These are phyloP conservation scores for Rhinophrynus dorsalis DNA, from an alignment of 2,797 vertebrate species.

Conservation along the genomic window DNA sequence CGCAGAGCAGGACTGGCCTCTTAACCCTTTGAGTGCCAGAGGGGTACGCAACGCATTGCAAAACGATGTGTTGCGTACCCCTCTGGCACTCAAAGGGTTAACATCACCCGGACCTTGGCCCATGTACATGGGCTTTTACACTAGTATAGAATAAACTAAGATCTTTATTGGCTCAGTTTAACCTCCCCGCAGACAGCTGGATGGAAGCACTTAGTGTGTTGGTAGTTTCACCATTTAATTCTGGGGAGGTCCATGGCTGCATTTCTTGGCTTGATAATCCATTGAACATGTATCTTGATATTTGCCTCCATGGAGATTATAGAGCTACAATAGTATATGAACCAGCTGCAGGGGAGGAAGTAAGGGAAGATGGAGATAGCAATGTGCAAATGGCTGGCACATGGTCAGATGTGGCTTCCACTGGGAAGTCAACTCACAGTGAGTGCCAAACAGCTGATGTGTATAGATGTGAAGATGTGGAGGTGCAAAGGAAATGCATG, in stretches of 20 bases:
- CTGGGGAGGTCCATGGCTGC: neutral
- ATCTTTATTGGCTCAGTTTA: neutral
- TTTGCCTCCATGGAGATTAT: too few relatives aligned
- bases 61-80: too few relatives aligned
- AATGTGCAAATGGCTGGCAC: too few relatives aligned
- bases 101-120: too few relatives aligned
- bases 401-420: neutral
- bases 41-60: too few relatives aligned
- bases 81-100: too few relatives aligned
- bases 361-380: too few relatives aligned
- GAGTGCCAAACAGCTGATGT: constrained; percentile 10
- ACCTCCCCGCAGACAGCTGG: neutral
- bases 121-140: too few relatives aligned
- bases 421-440: constrained; percentile 22
- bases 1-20: too few relatives aligned
- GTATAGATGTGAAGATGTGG: neutral
- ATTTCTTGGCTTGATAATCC: neutral
- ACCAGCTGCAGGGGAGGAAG: neutral
- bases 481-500: neutral
- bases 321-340: neutral
- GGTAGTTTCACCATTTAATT: too few relatives aligned
- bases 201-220: neutral
- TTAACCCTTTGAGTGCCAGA: too few relatives aligned
- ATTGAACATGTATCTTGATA: neutral
- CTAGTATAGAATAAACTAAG: too few relatives aligned